These are phyloP conservation scores for Caenorhabditis wallacei DNA, from an alignment of 2,888 invertebrate species.

Conservation along the genomic window DNA sequence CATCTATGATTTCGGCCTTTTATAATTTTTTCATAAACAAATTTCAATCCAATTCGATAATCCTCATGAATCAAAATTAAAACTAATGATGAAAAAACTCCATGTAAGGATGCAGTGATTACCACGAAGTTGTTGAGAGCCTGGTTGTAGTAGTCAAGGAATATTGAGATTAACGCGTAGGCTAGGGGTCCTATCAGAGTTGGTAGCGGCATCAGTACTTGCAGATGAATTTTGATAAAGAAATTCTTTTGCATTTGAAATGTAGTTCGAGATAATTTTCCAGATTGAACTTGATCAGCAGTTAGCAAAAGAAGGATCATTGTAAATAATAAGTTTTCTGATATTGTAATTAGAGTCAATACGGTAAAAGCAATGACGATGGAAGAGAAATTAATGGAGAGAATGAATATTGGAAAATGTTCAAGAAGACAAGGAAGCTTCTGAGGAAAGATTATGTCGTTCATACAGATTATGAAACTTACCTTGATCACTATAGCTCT, in stretches of 20 bases:
- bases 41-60: neutral
- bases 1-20: neutral
- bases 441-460: neutral
- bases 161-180: neutral
- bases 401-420: neutral
- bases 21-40: neutral
- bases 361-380: conserved; percentile 12
- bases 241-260: neutral
- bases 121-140: neutral
- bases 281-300: neutral
- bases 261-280: neutral
- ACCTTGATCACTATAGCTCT: neutral
- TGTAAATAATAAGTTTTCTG: conserved; percentile 12
- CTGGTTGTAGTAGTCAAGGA: conserved; percentile 5
- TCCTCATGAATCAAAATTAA: neutral
- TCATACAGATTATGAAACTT: neutral
- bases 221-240: neutral
- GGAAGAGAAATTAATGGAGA: neutral
- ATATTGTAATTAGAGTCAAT: neutral
- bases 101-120: neutral
- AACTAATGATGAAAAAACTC: neutral
- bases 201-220: conserved; percentile 2
- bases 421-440: neutral
- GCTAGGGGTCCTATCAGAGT: neutral
- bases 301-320: conserved; percentile 1